Evolutionary conservation across 2,888 invertebrate genomes (phyloP).

Genomic region (Drepanosiphum platanoidis): DNA sequence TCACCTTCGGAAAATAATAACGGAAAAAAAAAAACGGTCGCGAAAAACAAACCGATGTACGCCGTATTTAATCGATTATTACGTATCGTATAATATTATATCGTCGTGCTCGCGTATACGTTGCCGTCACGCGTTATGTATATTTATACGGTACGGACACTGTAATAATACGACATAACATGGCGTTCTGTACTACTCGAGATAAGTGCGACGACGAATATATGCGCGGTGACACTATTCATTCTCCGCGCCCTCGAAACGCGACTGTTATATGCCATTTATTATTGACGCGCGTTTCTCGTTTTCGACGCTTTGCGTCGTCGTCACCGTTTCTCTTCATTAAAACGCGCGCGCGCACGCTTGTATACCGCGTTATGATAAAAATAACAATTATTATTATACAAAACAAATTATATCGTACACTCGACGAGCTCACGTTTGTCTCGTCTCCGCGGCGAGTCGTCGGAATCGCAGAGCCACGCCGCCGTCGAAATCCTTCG

Average conservation of each 20-base stretch:
- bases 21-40: too few species aligned
- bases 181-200: background rate
- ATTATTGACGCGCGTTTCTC: slow-evolving; percentile 22
- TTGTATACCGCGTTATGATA: too few species aligned
- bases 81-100: background rate
- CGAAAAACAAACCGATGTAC: too few species aligned
- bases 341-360: background rate
- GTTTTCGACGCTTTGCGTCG: background rate
- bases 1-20: too few species aligned
- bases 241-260: background rate
- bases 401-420: too few species aligned
- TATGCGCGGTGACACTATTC: slow-evolving; percentile 8
- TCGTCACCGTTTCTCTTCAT: background rate
- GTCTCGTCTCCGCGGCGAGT: too few species aligned
- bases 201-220: slow-evolving; percentile 5
- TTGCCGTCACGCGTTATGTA: background rate
- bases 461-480: too few species aligned
- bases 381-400: too few species aligned
- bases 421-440: too few species aligned
- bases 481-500: too few species aligned
- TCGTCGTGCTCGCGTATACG: background rate
- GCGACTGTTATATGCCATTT: background rate
- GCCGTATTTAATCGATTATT: too few species aligned
- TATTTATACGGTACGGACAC: background rate
- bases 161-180: background rate